Percentiles rank a stretch among this genome's conserved stretches.
Evolutionary conservation across 2,888 invertebrate species (phyloP).

Genomic region (Spodoptera exigua): DNA sequence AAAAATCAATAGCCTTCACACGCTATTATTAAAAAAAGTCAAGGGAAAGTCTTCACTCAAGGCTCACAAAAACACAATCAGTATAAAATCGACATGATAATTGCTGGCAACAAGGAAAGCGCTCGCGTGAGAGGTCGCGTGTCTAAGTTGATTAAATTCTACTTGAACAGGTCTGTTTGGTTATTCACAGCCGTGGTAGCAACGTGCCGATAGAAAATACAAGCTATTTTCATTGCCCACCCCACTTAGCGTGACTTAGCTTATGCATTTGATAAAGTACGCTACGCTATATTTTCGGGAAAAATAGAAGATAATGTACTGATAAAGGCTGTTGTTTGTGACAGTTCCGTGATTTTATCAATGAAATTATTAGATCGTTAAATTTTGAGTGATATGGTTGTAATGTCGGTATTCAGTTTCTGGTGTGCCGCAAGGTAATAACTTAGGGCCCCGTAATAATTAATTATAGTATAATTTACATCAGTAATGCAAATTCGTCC

Average conservation of each 20-base stretch:
- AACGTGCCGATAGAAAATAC: constrained; percentile 60
- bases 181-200: constrained; percentile 60
- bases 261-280: constrained; percentile 53
- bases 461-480: constrained; percentile 7
- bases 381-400: constrained; percentile 21
- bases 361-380: constrained; percentile 31
- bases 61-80: constrained; percentile 62
- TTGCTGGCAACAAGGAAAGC: constrained; percentile 62
- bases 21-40: constrained; percentile 40
- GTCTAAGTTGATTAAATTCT: constrained; percentile 68
- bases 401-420: constrained; percentile 8
- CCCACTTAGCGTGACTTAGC: constrained; percentile 55
- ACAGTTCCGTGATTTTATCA: constrained; percentile 37
- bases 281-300: constrained; percentile 22
- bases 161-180: constrained; percentile 64
- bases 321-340: constrained; percentile 32
- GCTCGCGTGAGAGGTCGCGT: constrained; percentile 65
- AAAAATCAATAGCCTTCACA: constrained; percentile 45
- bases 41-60: constrained; percentile 32
- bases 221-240: constrained; percentile 54
- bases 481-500: background rate
- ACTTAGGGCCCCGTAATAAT: constrained; percentile 9
- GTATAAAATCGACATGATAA: constrained; percentile 65
- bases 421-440: constrained; percentile 27
- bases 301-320: constrained; percentile 28